Base-by-base conservation (phyloP, 2,888 invertebrate genomes). In the Agonopterix subpropinquella region DNA sequence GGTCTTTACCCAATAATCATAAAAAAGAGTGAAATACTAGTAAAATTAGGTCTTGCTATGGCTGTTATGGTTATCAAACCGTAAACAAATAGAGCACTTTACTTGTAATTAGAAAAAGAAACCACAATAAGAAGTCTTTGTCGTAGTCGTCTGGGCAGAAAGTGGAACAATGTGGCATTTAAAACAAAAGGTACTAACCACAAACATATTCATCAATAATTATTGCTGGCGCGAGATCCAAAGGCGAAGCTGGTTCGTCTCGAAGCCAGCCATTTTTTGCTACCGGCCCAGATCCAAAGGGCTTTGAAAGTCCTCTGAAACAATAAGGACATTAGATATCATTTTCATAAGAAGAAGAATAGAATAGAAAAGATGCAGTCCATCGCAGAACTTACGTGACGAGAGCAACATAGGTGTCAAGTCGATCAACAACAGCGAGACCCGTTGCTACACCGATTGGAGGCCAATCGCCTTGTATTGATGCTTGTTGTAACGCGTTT, bases 321-420 rank as follows among this genome's bases (percentile, higher is more conserved):
- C 13, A 7, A 13, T 28, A 28, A 28, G 7, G 28, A 28, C 28
- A 28, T 2, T 4, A 18, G 4, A 18, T 18, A 18, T 3, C 13
- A 13, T 18, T 5, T 28, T 28, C 28, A 28, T 1, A 7, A 28
- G 28, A 28, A 18, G 4, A 18, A 28, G 28, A 28, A 28, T 1
- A 7, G 28, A 5, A 28, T 28, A 28, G 28, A 28, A 28, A 1
- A 28, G 5, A 28, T 28, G 28, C n/a, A 37, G 2, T 4, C 10
- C 9, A 39, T n/a, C 3, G 39, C 4, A 37, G 5, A 36, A 77
- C 91, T 86, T 72, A 94, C 94, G 91, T 92, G 55, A 92, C 90
- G 49, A 92, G 79, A 8, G 93, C 91, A 43, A 92, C 90, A 78
- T 94, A 94, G 43, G 91, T 88, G 65, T 93, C 94, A 59, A 87